Conservation (phyloP, 2,797 vertebrate species). For the Hoplostethus atlanticus region DNA sequence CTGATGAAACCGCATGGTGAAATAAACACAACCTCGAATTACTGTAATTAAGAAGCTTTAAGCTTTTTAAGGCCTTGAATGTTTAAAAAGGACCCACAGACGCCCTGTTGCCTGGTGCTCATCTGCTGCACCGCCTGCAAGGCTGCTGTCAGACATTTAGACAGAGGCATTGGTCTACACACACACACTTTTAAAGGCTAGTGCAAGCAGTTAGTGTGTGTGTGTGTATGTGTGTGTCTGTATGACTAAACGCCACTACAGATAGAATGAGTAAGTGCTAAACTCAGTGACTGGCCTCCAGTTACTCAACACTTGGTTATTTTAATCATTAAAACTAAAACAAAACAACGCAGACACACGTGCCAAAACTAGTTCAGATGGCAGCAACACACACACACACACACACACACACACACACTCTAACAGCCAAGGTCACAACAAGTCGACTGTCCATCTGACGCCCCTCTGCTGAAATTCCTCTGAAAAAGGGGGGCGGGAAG, state of each 20-base stretch:
- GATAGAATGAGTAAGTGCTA: conserved; percentile 16
- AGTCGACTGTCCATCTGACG: neutral
- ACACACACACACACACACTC: neutral
- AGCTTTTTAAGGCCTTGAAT: too few species aligned
- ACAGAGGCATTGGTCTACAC: too few species aligned
- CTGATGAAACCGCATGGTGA: neutral
- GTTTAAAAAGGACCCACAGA: too few species aligned
- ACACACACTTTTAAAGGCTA: neutral
- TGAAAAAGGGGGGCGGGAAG: neutral
- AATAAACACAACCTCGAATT: too few species aligned
- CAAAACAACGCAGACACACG: neutral
- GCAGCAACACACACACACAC: conserved; percentile 17
- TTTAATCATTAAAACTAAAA: conserved; percentile 29
- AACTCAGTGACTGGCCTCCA: neutral
- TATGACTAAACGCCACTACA: conserved; percentile 20
- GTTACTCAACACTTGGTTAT: conserved; percentile 36
- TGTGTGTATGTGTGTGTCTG: neutral
- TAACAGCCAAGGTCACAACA: neutral
- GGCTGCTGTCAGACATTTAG: too few species aligned
- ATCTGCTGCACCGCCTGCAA: too few species aligned
- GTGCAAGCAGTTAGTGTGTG: too few species aligned
- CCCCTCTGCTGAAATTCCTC: neutral
- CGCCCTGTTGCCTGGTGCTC: too few species aligned
- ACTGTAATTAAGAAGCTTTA: too few species aligned
- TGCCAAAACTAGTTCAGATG: conserved; percentile 18